Evolutionary conservation across 2,113 vertebrate species (phyloP), one percentile per base, ranked within the genome.

Genomic region (Otolemur garnettii): DNA sequence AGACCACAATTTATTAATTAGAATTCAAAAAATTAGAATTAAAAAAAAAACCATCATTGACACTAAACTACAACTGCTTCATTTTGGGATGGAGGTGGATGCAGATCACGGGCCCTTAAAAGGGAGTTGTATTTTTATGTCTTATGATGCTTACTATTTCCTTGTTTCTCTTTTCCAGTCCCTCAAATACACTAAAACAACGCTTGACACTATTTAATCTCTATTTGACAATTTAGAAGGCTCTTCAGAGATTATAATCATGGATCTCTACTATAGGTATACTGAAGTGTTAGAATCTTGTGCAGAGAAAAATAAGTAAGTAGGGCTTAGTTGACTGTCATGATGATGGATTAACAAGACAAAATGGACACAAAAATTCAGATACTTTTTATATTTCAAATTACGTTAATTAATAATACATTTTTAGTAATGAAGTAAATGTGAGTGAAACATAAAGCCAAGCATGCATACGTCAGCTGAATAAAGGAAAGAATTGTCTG

Each of bases 321-420:
- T 75, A 88, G 74, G 10, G 78, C 21, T 42, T 55, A 83, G 24
- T 33, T 55, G 80, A 78, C 18, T 82, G 60, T 42, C 15, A 79
- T 26, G 35, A 84, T 21, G 21, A 69, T 79, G 21, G 7, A 86
- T 33, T 33, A 88, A 66, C 17, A 38, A 96, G 74, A n/a, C 60
- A 87, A 93, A 94, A 66, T 71, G 10, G 19, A 93, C n/a, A n/a
- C n/a, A 94, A 94, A 91, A 96, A 35, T 95, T 77, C 5, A 69
- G 50, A 83, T 11, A n/a, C 30, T 86, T 85, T 87, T 81, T 24
- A 66, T 66, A 75, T 96, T 90, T 95, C 33, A 82, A 80, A 19
- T 85, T 24, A 75, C 12, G 64, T 50, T 50, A 50, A 50, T 50
- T 50, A 50, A 50, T 66, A 81, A 91, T 35, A 82, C 5, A 50